Evolutionary conservation across 2,113 vertebrate genomes (phyloP).

Genomic region (Melanotaenia duboulayi): DNA sequence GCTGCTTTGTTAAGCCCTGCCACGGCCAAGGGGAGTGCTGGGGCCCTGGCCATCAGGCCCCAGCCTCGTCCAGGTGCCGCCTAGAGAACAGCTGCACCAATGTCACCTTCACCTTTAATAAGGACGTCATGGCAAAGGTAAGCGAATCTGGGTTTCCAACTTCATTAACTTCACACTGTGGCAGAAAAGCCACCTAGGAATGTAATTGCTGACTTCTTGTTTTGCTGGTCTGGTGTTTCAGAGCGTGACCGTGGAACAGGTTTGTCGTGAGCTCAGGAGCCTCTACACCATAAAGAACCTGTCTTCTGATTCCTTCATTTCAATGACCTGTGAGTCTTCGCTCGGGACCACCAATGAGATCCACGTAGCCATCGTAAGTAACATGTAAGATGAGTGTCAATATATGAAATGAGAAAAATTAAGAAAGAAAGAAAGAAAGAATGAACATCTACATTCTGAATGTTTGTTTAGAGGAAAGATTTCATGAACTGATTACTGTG

Average conservation of each 20-base stretch:
- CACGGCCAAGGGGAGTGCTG: constrained; percentile 84
- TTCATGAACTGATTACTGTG: no score
- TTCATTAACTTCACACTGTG: no score
- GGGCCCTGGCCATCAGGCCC: constrained; percentile 78
- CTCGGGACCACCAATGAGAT: constrained; percentile 88
- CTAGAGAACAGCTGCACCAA: constrained; percentile 87
- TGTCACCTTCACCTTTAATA: constrained; percentile 92
- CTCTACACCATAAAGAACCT: constrained; percentile 88
- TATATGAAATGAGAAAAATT: no score
- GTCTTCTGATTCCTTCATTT: constrained; percentile 88
- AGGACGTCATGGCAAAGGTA: constrained; percentile 85
- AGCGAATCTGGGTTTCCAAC: neutral
- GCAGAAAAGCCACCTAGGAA: no score
- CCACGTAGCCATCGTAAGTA: constrained; percentile 89
- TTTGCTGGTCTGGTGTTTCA: constrained; percentile 41
- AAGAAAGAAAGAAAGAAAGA: no score
- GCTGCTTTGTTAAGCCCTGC: constrained; percentile 89
- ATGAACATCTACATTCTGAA: no score
- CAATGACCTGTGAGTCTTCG: constrained; percentile 89
- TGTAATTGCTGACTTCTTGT: neutral
- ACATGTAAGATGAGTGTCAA: no score
- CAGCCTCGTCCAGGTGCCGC: constrained; percentile 83
- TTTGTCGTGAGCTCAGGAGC: constrained; percentile 89
- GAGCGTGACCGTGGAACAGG: constrained; percentile 91
- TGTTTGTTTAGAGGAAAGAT: no score